Percentiles rank a stretch among this genome's conserved stretches.
Conservation (phyloP, 2,888 invertebrate species). For the Blera fallax region DNA sequence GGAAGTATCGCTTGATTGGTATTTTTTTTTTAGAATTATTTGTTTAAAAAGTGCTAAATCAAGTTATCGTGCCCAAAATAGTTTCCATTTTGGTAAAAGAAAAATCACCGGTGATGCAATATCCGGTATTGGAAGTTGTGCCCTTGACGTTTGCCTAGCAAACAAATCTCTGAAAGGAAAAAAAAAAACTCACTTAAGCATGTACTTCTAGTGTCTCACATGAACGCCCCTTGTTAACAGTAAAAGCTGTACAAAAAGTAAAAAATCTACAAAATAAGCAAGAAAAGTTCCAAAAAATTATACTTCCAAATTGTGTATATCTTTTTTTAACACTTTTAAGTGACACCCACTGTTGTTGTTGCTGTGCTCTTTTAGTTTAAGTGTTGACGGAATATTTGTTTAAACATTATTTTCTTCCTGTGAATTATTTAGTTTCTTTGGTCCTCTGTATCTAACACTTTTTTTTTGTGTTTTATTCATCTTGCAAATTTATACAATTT, state of each 20-base stretch:
- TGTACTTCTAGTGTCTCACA: conserved; percentile 7
- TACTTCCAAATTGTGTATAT: conserved; percentile 39
- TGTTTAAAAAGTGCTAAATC: not conserved
- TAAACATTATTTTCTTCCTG: conserved; percentile 54
- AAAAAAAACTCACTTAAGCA: not conserved
- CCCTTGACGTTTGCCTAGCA: conserved; percentile 50
- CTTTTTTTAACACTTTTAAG: conserved; percentile 31
- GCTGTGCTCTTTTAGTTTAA: not conserved
- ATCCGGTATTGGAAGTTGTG: conserved; percentile 38
- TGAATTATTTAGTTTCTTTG: conserved; percentile 30
- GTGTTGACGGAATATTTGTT: conserved; percentile 44
- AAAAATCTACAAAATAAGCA: not conserved
- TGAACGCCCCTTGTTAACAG: conserved; percentile 27
- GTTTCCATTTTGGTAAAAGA: not conserved
- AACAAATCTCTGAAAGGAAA: not conserved
- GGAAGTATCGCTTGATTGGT: not conserved
- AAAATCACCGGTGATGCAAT: conserved; percentile 32
- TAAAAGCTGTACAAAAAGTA: not conserved
- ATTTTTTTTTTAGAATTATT: not conserved
- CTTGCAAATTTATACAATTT: conserved; percentile 10
- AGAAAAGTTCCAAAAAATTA: conserved; percentile 34
- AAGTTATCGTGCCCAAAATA: not conserved
- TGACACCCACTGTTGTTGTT: conserved; percentile 17
- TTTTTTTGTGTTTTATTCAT: not conserved
- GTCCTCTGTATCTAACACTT: not conserved